Evolutionary conservation across 53 echinoderm and acorn worm species (phyloP).

Genomic region (Holothuria leucospilota): DNA sequence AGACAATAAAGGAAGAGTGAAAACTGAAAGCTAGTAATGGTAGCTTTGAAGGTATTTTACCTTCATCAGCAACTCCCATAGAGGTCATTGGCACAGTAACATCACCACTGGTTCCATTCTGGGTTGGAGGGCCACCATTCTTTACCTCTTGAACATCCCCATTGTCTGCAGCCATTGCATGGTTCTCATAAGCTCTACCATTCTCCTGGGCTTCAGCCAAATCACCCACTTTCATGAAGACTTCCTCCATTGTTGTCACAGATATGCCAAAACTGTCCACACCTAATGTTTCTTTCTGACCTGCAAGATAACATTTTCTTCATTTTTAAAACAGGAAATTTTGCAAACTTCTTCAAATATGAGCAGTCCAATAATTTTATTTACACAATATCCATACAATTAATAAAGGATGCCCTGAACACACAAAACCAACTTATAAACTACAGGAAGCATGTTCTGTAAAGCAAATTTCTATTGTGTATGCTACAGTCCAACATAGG

Average conservation of each 20-base stretch:
- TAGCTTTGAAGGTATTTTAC: not conserved
- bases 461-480: too few species aligned
- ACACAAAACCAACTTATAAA: too few species aligned
- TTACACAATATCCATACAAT: too few species aligned
- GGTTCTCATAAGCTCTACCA: not conserved
- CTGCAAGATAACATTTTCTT: slow-evolving; percentile 36
- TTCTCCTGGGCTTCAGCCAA: slow-evolving; percentile 62
- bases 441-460: too few species aligned
- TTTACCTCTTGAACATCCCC: not conserved
- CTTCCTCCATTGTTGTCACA: slow-evolving; percentile 97
- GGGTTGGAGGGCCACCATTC: not conserved
- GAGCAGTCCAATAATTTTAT: too few species aligned
- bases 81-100: slow-evolving; percentile 12
- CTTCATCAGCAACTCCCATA: slow-evolving; percentile 37
- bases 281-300: slow-evolving; percentile 64
- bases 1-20: too few species aligned
- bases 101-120: slow-evolving; percentile 3
- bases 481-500: too few species aligned
- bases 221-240: slow-evolving; percentile 98
- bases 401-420: too few species aligned
- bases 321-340: not conserved
- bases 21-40: too few species aligned
- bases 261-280: slow-evolving; percentile 96
- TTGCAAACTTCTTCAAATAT: too few species aligned
- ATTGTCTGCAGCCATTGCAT: slow-evolving; percentile 4